These are phyloP conservation scores for Phortica variegata DNA, from an alignment of 1,140 invertebrate species.

Conservation along the genomic window DNA sequence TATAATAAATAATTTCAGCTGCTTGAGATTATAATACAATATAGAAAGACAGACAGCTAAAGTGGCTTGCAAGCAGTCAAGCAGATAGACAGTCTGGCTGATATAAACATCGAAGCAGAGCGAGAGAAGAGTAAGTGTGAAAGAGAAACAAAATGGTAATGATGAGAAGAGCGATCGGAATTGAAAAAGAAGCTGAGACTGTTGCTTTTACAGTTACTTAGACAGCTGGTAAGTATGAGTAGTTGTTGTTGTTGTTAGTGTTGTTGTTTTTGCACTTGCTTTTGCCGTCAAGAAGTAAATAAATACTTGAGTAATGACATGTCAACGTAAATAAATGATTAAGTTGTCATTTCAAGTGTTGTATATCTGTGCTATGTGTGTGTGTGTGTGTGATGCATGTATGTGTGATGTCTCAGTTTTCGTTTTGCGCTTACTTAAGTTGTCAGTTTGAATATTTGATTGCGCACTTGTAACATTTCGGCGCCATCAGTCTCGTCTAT, in stretches of 20 bases:
- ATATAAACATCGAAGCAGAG: too few relatives aligned
- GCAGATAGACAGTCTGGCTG: too few relatives aligned
- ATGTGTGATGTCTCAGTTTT: conserved; percentile 35
- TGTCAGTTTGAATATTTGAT: conserved; percentile 48
- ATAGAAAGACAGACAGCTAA: background rate
- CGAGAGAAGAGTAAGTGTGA: too few relatives aligned
- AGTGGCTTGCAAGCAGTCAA: too few relatives aligned
- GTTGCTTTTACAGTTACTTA: background rate
- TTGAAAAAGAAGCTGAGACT: background rate
- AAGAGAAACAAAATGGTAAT: background rate
- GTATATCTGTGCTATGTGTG: conserved; percentile 6
- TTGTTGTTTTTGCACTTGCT: conserved; percentile 1
- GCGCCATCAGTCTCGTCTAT: too few relatives aligned
- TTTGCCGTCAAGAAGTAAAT: conserved; percentile 35
- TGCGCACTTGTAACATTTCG: too few relatives aligned
- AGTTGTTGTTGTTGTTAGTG: background rate
- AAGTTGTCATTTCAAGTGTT: conserved; percentile 39
- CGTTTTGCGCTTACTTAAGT: conserved; percentile 45
- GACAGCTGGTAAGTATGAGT: background rate
- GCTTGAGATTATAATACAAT: conserved; percentile 20
- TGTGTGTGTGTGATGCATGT: conserved; percentile 8
- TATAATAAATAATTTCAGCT: conserved; percentile 51
- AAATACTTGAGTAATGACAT: conserved; percentile 52
- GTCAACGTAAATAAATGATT: conserved; percentile 52
- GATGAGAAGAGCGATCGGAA: background rate